Percentiles rank a stretch among this genome's conserved stretches.
Evolutionary conservation across 2,797 vertebrate species (phyloP).

Genomic region (Sebastes diaconus): DNA sequence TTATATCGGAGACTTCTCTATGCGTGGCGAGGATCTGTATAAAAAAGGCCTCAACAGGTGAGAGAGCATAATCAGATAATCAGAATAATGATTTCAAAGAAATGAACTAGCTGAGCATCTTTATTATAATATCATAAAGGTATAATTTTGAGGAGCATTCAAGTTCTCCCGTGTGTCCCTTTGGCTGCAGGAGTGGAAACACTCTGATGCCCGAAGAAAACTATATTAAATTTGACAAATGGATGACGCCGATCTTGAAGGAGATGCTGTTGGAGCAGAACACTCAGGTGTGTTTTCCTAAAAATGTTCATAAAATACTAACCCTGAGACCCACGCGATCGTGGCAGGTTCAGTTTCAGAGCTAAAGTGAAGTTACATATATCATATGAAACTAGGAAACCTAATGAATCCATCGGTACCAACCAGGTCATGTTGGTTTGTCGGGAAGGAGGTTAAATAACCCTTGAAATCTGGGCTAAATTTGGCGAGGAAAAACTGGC

Average conservation of each 20-base stretch:
- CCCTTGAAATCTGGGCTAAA: too few species aligned
- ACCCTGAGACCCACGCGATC: too few species aligned
- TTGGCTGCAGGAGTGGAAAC: conserved; percentile 86
- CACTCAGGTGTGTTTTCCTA: conserved; percentile 44
- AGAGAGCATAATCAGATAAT: not conserved
- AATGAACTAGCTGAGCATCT: too few species aligned
- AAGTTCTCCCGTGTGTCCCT: not conserved
- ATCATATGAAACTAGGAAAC: too few species aligned
- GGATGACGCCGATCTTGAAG: conserved; percentile 89
- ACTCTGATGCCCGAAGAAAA: conserved; percentile 89
- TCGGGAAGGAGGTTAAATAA: too few species aligned
- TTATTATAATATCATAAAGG: not conserved
- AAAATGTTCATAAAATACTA: too few species aligned
- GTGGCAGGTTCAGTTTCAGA: too few species aligned
- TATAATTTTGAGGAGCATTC: not conserved
- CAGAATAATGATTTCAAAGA: too few species aligned
- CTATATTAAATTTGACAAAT: conserved; percentile 89
- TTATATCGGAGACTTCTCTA: conserved; percentile 86
- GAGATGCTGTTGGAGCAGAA: conserved; percentile 90
- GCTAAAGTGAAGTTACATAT: too few species aligned
- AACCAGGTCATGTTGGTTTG: too few species aligned
- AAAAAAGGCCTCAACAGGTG: conserved; percentile 86
- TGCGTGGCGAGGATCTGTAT: conserved; percentile 84
- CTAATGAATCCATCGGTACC: too few species aligned
- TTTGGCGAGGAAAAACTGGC: too few species aligned